Conservation (phyloP, 2,888 invertebrate genomes). For the Poecilobothrus nobilitatus region DNA sequence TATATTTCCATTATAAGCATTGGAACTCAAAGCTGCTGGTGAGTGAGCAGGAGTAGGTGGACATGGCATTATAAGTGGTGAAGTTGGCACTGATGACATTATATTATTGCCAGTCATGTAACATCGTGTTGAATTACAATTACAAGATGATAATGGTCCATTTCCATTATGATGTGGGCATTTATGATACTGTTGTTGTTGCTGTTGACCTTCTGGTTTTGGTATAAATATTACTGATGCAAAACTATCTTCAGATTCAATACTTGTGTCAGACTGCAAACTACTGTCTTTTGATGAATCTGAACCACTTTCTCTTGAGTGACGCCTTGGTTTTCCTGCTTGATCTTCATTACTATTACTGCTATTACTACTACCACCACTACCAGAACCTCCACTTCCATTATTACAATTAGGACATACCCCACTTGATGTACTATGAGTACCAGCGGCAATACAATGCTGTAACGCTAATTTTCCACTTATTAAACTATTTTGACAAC, state of each 20-base stretch:
- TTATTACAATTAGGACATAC: slow-evolving; percentile 23
- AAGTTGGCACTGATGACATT: slow-evolving; percentile 67
- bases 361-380: slow-evolving; percentile 30
- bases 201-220: slow-evolving; percentile 49
- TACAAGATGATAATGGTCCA: background rate
- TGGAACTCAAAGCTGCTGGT: slow-evolving; percentile 35
- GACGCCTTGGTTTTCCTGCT: slow-evolving; percentile 55
- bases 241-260: slow-evolving; percentile 89
- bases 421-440: slow-evolving; percentile 23
- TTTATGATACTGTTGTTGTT: slow-evolving; percentile 30
- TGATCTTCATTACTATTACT: slow-evolving; percentile 39
- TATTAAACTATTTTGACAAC: slow-evolving; percentile 14
- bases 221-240: slow-evolving; percentile 88
- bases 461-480: slow-evolving; percentile 14
- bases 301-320: slow-evolving; percentile 80
- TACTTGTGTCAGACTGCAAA: slow-evolving; percentile 86
- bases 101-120: slow-evolving; percentile 16
- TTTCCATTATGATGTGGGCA: slow-evolving; percentile 28
- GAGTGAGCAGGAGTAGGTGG: slow-evolving; percentile 44
- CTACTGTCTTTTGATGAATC: slow-evolving; percentile 84
- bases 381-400: slow-evolving; percentile 25
- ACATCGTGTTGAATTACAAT: slow-evolving; percentile 24
- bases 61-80: slow-evolving; percentile 50
- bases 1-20: background rate
- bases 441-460: slow-evolving; percentile 34